Conservation (phyloP, 2,888 invertebrate genomes). For the Lasioglossum pauxillum region DNA sequence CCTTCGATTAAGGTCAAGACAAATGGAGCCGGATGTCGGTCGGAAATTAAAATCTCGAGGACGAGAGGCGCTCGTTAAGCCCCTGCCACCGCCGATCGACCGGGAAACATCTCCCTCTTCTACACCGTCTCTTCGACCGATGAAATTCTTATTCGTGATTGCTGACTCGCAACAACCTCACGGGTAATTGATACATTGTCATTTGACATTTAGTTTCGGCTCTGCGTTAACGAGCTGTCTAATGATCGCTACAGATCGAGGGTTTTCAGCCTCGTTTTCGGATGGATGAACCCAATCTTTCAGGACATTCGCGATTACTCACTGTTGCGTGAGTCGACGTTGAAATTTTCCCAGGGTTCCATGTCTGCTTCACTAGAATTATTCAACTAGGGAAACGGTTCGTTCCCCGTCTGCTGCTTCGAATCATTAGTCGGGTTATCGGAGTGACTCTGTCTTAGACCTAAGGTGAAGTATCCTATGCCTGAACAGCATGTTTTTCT, state of each 20-base stretch:
- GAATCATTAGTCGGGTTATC: background rate
- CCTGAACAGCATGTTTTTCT: no score
- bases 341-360: background rate
- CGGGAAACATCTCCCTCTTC: constrained; percentile 33
- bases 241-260: background rate
- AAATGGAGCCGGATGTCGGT: constrained; percentile 70
- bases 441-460: background rate
- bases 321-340: background rate
- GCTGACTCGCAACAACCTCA: background rate
- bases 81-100: constrained; percentile 41
- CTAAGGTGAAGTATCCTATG: no score
- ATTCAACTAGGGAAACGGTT: background rate
- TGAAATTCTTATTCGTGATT: background rate
- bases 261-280: background rate
- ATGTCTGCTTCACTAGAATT: background rate
- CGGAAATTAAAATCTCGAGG: constrained; percentile 73
- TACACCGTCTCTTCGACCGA: background rate
- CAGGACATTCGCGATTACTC: background rate
- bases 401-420: background rate
- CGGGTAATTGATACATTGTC: background rate
- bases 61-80: constrained; percentile 67
- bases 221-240: background rate
- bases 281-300: background rate
- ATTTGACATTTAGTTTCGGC: background rate
- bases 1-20: constrained; percentile 70